Percentiles rank a stretch among this genome's conserved stretches.
Evolutionary conservation across 2,888 invertebrate species (phyloP).

Genomic region (Xestoiulus laeticollis): DNA sequence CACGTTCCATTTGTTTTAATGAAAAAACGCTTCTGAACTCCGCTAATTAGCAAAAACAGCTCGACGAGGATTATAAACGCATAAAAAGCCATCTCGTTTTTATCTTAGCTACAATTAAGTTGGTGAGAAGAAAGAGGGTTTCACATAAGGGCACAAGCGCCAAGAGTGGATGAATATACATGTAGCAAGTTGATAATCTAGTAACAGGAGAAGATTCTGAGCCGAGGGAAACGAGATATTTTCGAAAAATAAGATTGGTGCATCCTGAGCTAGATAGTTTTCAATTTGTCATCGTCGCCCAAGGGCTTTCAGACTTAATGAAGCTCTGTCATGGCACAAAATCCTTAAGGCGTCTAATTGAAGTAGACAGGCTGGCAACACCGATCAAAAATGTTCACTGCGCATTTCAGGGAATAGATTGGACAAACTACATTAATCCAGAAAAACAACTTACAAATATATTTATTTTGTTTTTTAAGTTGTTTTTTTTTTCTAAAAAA

Average conservation of each 20-base stretch:
- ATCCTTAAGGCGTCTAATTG: not conserved
- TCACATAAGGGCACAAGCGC: not conserved
- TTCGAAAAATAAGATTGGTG: not conserved
- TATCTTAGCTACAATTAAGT: not conserved
- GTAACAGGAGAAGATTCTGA: not conserved
- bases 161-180: not conserved
- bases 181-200: not conserved
- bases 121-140: not conserved
- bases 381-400: not conserved
- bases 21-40: not conserved
- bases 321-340: not conserved
- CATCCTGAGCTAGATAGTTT: not conserved
- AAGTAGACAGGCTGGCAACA: not conserved
- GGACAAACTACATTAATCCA: not conserved
- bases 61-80: not conserved
- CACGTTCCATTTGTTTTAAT: not conserved
- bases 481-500: too few relatives aligned
- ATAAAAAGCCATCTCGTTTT: not conserved
- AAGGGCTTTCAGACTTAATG: not conserved
- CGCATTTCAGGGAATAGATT: not conserved
- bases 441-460: not conserved
- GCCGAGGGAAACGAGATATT: not conserved
- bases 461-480: too few relatives aligned
- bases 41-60: not conserved
- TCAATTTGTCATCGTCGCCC: constrained; percentile 9